Percentiles rank a stretch among this genome's conserved stretches.
Evolutionary conservation across 2,888 invertebrate genomes (phyloP).

Genomic region (Taenaris catops): DNA sequence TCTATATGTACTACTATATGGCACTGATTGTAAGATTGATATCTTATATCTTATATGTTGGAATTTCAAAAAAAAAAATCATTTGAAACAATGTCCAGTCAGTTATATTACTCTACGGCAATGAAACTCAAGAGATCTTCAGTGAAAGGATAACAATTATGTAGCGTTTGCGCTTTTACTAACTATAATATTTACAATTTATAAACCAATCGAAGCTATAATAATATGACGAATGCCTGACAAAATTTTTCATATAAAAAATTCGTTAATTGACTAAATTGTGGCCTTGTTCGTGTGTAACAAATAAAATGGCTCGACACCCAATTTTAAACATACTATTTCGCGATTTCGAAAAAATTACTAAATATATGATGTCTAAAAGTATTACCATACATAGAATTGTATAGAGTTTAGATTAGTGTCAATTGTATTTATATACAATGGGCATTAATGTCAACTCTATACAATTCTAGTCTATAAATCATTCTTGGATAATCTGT

Average conservation of each 20-base stretch:
- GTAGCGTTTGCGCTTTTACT: constrained; percentile 54
- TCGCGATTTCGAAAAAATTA: too few species aligned
- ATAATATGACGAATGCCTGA: constrained; percentile 3
- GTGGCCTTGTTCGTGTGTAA: too few species aligned
- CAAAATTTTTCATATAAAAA: not conserved
- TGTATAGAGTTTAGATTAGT: too few species aligned
- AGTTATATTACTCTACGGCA: constrained; percentile 63
- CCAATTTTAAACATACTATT: too few species aligned
- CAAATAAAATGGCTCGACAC: too few species aligned
- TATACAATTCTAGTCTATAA: too few species aligned
- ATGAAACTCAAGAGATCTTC: constrained; percentile 77
- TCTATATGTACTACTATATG: constrained; percentile 30
- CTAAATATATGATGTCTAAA: too few species aligned
- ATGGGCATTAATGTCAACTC: too few species aligned
- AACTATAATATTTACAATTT: constrained; percentile 44
- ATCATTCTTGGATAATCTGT: too few species aligned
- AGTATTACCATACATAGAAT: too few species aligned
- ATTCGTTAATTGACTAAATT: not conserved
- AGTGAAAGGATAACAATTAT: constrained; percentile 79
- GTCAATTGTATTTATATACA: too few species aligned
- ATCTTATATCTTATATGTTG: too few species aligned
- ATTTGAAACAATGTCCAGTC: constrained; percentile 49
- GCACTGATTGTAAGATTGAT: constrained; percentile 12
- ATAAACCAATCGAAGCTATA: constrained; percentile 16
- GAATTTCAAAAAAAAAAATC: constrained; percentile 12